Percentiles rank a stretch among this genome's conserved stretches.
phyloP scores from a whole-genome alignment of 2,113 vertebrate species.

The Aepyceros melampus region DNA sequence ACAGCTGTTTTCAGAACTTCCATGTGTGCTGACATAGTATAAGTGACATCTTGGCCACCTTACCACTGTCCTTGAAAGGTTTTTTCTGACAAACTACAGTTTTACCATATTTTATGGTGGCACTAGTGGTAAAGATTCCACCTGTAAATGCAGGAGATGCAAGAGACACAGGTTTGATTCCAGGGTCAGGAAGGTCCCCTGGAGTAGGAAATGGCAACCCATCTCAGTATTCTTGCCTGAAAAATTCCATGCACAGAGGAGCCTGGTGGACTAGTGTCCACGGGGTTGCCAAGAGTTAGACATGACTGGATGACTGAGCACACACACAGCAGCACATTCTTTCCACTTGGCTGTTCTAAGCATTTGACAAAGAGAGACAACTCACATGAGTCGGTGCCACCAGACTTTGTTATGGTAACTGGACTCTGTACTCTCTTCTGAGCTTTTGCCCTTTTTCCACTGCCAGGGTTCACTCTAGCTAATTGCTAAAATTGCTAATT shows the following conservation, averaged over 20 bases:
- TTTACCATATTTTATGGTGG: background rate
- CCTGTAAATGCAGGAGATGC: background rate
- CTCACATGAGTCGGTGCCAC: background rate
- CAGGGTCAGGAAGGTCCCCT: background rate
- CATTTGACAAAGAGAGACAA: background rate
- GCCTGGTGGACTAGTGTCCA: background rate
- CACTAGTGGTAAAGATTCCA: background rate
- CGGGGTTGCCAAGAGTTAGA: background rate
- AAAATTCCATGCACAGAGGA: background rate
- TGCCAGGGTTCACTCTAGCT: background rate
- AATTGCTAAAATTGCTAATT: background rate
- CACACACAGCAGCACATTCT: background rate
- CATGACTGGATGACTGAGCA: background rate
- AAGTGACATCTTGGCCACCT: background rate
- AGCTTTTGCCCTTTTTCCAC: background rate
- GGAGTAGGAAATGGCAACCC: background rate
- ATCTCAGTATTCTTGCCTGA: background rate
- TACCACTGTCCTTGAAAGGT: background rate
- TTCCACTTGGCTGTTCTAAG: background rate
- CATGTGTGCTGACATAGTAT: background rate
- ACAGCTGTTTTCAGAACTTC: background rate
- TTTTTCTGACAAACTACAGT: background rate
- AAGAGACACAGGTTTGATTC: background rate
- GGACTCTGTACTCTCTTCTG: background rate
- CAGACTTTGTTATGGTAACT: background rate